Evolutionary conservation across 64 coral and sea anemone species (phyloP).

Genomic region (Catalaphyllia jardinei): DNA sequence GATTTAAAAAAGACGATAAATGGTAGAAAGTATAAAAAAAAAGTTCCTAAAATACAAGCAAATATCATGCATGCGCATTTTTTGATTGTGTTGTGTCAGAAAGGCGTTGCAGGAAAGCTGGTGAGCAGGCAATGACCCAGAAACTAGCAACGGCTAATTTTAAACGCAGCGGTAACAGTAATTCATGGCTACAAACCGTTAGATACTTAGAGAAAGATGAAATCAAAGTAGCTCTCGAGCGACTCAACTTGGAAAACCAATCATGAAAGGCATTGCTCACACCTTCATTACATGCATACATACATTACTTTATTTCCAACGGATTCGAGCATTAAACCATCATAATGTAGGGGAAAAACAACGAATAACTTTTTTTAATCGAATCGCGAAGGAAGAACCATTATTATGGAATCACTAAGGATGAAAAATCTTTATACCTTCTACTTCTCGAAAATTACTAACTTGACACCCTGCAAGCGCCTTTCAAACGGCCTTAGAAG

Average conservation of each 20-base stretch:
- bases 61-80: neutral
- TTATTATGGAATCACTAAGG: too few species aligned
- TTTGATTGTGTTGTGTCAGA: neutral
- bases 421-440: too few species aligned
- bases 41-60: neutral
- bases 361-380: too few species aligned
- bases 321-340: too few species aligned
- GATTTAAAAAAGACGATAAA: neutral
- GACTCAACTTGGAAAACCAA: neutral
- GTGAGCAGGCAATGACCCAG: neutral
- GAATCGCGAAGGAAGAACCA: too few species aligned
- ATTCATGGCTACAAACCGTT: neutral
- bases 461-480: too few species aligned
- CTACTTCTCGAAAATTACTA: too few species aligned
- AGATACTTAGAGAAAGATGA: neutral
- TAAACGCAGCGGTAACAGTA: neutral
- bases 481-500: too few species aligned
- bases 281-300: too few species aligned
- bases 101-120: neutral
- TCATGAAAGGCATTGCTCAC: too few species aligned
- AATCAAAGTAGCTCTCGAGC: neutral
- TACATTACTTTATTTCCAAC: too few species aligned
- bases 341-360: too few species aligned
- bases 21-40: neutral
- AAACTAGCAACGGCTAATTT: neutral